phyloP scores from a whole-genome alignment of 1,140 invertebrate genomes.

The Oryctes rhinoceros region DNA sequence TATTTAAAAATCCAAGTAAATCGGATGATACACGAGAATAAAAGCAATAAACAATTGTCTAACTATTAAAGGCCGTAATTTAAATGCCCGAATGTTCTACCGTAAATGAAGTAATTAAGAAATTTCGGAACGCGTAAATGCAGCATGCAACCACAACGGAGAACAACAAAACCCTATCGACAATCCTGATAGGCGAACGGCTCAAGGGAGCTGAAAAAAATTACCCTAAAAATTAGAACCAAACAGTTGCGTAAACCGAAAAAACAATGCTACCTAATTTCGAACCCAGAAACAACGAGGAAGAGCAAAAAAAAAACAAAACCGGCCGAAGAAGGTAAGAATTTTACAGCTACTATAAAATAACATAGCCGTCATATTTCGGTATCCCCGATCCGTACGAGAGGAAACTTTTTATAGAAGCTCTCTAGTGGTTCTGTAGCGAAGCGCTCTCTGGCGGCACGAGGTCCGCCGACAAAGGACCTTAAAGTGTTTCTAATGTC shows the following conservation, averaged over 20 bases:
- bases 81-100: slow-evolving; percentile 2
- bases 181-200: neutral
- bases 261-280: slow-evolving; percentile 34
- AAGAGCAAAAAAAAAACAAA: neutral
- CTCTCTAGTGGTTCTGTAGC: neutral
- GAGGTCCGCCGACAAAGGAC: slow-evolving; percentile 33
- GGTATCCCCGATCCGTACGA: neutral
- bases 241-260: neutral
- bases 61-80: slow-evolving; percentile 11
- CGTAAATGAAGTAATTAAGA: slow-evolving; percentile 27
- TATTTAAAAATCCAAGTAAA: no score
- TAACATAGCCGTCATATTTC: slow-evolving; percentile 13
- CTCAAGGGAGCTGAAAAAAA: neutral
- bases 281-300: neutral
- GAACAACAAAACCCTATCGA: neutral
- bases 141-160: neutral
- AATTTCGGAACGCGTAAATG: neutral
- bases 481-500: slow-evolving; percentile 42
- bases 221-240: neutral
- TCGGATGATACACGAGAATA: neutral
- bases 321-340: slow-evolving; percentile 11
- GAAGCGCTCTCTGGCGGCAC: slow-evolving; percentile 13
- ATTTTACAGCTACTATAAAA: slow-evolving; percentile 37
- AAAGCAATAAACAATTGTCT: slow-evolving; percentile 28
- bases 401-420: slow-evolving; percentile 11